Evolutionary conservation across 2,113 vertebrate species (phyloP).

Genomic region (Siphamia tubifer): DNA sequence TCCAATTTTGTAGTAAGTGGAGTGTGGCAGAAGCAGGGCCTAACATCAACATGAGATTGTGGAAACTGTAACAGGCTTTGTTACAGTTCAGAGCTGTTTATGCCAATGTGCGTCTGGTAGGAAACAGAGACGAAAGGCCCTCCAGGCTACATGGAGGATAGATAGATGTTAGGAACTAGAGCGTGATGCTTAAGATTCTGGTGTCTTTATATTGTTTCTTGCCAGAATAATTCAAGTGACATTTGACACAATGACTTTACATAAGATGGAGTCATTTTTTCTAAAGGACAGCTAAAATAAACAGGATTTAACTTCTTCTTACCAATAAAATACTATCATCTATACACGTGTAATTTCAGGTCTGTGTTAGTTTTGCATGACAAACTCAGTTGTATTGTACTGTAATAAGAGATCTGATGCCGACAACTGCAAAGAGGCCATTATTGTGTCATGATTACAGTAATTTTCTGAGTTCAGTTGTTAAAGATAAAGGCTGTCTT

Average conservation of each 20-base stretch:
- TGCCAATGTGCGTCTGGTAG: slow-evolving; percentile 17
- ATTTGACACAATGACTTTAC: background rate
- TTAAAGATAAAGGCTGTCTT: no score
- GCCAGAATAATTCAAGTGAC: background rate
- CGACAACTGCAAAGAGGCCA: no score
- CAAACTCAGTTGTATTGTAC: no score
- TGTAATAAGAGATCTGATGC: no score
- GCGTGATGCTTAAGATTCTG: background rate
- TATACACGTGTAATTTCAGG: no score
- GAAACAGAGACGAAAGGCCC: slow-evolving; percentile 2
- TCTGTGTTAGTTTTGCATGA: background rate
- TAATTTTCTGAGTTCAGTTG: no score
- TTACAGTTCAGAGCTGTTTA: slow-evolving; percentile 51
- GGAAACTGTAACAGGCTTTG: slow-evolving; percentile 61
- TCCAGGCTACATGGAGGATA: background rate
- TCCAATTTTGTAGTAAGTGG: slow-evolving; percentile 57
- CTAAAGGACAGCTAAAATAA: background rate
- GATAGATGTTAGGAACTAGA: background rate
- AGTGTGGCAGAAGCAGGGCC: slow-evolving; percentile 48
- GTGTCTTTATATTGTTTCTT: background rate
- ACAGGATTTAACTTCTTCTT: no score
- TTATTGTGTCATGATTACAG: no score
- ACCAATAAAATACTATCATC: no score
- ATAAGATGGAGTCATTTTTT: background rate
- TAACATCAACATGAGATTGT: slow-evolving; percentile 53